A percentile compares a stretch with the other conserved stretches of the same genome.
phyloP scores from a whole-genome alignment of 1,140 invertebrate genomes.

The Drosophila arizonae region DNA sequence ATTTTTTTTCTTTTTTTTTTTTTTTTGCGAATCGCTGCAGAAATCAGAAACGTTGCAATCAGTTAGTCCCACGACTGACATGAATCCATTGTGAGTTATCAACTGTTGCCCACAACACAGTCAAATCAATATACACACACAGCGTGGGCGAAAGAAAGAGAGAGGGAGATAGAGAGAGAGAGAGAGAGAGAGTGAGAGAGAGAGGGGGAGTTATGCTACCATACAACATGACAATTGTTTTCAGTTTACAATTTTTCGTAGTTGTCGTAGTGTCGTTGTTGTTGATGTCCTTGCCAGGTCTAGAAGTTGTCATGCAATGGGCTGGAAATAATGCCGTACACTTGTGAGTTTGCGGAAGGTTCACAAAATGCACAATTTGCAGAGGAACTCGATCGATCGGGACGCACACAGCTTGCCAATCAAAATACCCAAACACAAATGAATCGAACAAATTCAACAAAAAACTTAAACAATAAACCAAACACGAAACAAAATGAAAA shows the following conservation, averaged over 20 bases:
- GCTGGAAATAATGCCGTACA: constrained; percentile 22
- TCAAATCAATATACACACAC: constrained; percentile 53
- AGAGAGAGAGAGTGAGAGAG: background rate
- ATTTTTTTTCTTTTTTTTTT: background rate
- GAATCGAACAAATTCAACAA: background rate
- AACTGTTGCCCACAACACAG: constrained; percentile 37
- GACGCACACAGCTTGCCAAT: constrained; percentile 17
- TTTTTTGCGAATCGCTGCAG: constrained; percentile 58
- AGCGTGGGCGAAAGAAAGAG: background rate
- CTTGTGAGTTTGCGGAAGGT: background rate
- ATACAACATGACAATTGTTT: background rate
- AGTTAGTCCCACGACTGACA: constrained; percentile 69
- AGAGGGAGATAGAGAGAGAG: too few species aligned
- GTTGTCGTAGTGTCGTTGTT: background rate
- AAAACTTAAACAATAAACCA: constrained; percentile 2
- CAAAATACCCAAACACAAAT: constrained; percentile 17
- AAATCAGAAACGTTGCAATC: constrained; percentile 75
- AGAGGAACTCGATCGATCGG: constrained; percentile 11
- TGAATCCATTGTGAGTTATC: constrained; percentile 75
- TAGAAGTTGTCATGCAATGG: constrained; percentile 30
- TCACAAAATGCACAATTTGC: constrained; percentile 20
- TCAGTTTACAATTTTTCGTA: background rate
- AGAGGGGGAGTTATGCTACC: background rate
- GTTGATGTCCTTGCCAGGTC: constrained; percentile 7
- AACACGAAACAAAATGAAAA: background rate